Percentiles rank a stretch among this genome's conserved stretches.
These are phyloP conservation scores for Ectemnius cavifrons DNA, from an alignment of 2,888 invertebrate species.

Conservation along the genomic window DNA sequence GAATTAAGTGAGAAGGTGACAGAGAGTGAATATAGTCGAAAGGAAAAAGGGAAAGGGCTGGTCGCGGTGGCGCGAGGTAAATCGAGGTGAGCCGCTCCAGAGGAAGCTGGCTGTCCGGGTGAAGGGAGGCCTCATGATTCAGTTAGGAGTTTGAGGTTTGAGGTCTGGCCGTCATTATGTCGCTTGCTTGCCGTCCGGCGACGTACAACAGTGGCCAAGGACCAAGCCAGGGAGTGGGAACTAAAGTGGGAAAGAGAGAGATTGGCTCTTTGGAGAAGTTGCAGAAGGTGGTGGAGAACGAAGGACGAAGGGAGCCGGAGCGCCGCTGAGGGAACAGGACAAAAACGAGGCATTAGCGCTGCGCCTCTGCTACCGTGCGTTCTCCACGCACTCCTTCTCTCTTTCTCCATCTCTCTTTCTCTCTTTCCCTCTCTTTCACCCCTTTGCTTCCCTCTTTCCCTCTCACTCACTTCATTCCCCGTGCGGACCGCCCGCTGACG, in stretches of 20 bases:
- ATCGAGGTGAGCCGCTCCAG: constrained; percentile 54
- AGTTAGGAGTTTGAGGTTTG: constrained; percentile 74
- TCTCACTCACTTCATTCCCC: constrained; percentile 27
- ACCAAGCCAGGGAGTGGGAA: constrained; percentile 16
- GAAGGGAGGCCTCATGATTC: constrained; percentile 66
- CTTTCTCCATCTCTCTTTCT: too few species aligned
- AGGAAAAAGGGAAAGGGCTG: constrained; percentile 38
- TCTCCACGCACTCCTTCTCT: constrained; percentile 28
- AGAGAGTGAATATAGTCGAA: too few species aligned
- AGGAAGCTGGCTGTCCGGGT: constrained; percentile 56
- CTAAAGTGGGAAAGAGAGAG: constrained; percentile 11
- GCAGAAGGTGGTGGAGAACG: constrained; percentile 11
- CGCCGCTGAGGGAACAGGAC: constrained; percentile 49
- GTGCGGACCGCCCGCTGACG: constrained; percentile 71
- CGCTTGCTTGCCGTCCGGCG: constrained; percentile 55
- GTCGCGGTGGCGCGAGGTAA: constrained; percentile 51
- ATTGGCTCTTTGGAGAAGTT: constrained; percentile 11
- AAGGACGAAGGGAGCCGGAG: constrained; percentile 34
- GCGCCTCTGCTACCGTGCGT: constrained; percentile 66
- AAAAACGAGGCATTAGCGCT: constrained; percentile 69
- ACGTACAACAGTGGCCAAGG: constrained; percentile 44
- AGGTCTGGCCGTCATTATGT: constrained; percentile 75
- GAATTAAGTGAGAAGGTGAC: constrained; percentile 42
- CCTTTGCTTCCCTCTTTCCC: too few species aligned
- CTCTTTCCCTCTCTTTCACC: too few species aligned